These are phyloP conservation scores for Encarsia formosa DNA, from an alignment of 2,888 invertebrate genomes.

Conservation along the genomic window DNA sequence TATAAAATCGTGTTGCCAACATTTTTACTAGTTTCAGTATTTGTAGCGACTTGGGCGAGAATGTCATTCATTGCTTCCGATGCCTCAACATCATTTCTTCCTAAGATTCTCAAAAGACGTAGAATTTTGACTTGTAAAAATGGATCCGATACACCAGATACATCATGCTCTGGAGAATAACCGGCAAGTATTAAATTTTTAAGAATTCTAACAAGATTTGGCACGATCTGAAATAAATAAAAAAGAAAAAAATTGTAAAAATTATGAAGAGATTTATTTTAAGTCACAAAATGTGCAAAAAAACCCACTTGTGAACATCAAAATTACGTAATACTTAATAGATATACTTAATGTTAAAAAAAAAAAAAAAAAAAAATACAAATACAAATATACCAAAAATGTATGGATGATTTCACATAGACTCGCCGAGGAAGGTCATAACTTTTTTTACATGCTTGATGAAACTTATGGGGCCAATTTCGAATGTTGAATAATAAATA, in stretches of 20 bases:
- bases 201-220: conserved; percentile 94
- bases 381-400: no score
- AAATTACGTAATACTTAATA: conserved; percentile 17
- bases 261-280: neutral
- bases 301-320: conserved; percentile 29
- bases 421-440: no score
- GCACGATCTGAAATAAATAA: conserved; percentile 85
- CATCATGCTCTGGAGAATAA: conserved; percentile 99
- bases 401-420: no score
- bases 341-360: no score
- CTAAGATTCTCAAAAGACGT: conserved; percentile 87
- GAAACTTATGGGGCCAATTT: no score
- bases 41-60: conserved; percentile 97
- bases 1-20: conserved; percentile 99
- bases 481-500: no score
- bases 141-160: conserved; percentile 98
- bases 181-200: conserved; percentile 98
- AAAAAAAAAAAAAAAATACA: no score
- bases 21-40: conserved; percentile 99
- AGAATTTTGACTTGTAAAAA: conserved; percentile 99
- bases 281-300: conserved; percentile 28
- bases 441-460: no score
- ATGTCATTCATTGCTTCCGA: conserved; percentile 99
- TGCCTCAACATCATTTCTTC: conserved; percentile 92
- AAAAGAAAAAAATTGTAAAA: conserved; percentile 17